A percentile compares a stretch with the other conserved stretches of the same genome.
These are phyloP conservation scores for Epizoanthus stellaris DNA, from an alignment of 92 coral and sea anemone genomes.

Conservation along the genomic window DNA sequence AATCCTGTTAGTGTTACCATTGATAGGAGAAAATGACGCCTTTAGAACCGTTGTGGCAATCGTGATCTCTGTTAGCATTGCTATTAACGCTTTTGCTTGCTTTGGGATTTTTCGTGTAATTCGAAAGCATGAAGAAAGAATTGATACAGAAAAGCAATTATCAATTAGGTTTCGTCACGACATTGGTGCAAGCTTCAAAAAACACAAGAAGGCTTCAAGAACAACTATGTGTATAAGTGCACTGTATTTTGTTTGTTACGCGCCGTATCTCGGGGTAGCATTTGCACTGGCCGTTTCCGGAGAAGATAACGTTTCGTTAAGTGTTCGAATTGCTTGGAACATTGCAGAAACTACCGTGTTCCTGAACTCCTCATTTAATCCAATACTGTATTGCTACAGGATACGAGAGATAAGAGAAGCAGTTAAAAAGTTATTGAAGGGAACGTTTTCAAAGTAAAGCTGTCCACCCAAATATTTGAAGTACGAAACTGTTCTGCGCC, in stretches of 20 bases:
- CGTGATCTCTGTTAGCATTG: background rate
- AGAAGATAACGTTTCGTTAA: background rate
- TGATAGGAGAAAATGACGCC: background rate
- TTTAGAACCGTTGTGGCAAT: background rate
- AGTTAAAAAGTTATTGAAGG: background rate
- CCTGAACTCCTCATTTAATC: background rate
- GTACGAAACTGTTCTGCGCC: no score
- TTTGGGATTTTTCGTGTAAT: background rate
- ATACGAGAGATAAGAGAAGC: background rate
- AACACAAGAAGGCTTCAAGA: background rate
- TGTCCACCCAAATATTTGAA: background rate
- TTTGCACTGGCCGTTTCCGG: background rate
- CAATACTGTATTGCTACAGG: background rate
- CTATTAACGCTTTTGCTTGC: background rate
- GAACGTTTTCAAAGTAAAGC: background rate
- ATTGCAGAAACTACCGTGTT: background rate
- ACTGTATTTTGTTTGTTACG: background rate
- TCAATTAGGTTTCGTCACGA: background rate
- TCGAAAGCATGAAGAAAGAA: background rate
- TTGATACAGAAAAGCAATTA: background rate
- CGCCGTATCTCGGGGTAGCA: slow-evolving; percentile 6
- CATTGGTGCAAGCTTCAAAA: background rate
- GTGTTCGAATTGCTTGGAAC: slow-evolving; percentile 11
- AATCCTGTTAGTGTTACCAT: background rate
- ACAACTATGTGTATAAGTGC: slow-evolving; percentile 9